Evolutionary conservation across 2,797 vertebrate species (phyloP).

Genomic region (Florisuga fusca): DNA sequence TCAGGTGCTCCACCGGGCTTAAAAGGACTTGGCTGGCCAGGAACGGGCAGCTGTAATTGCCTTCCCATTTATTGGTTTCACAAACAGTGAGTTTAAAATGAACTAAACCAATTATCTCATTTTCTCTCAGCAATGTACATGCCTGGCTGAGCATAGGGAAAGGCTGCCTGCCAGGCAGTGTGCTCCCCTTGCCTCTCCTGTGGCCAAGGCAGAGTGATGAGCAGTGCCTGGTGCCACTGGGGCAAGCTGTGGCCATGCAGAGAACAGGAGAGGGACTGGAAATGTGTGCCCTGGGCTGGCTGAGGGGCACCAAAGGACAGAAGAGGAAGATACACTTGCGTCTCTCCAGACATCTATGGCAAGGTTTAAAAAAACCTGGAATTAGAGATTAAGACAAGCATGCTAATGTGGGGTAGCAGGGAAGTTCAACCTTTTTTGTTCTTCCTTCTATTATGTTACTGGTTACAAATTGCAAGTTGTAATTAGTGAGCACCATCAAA

Average conservation of each 20-base stretch:
- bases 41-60: neutral
- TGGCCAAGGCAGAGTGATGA: fast-evolving
- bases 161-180: neutral
- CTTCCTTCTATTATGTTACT: neutral
- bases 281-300: neutral
- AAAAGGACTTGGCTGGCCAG: neutral
- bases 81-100: neutral
- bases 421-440: neutral
- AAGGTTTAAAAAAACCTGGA: neutral
- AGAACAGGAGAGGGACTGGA: neutral
- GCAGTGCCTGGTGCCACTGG: fast-evolving
- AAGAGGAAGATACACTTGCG: neutral
- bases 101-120: neutral
- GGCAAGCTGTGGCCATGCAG: neutral
- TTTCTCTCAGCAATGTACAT: neutral
- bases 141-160: neutral
- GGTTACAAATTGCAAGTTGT: neutral
- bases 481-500: neutral
- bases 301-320: neutral
- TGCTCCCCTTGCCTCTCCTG: neutral
- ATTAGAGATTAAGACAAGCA: neutral
- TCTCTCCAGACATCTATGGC: neutral
- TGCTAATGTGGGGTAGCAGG: neutral
- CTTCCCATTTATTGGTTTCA: neutral
- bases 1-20: neutral